phyloP scores from a whole-genome alignment of 1,140 invertebrate species.

The Nylanderia fulva region DNA sequence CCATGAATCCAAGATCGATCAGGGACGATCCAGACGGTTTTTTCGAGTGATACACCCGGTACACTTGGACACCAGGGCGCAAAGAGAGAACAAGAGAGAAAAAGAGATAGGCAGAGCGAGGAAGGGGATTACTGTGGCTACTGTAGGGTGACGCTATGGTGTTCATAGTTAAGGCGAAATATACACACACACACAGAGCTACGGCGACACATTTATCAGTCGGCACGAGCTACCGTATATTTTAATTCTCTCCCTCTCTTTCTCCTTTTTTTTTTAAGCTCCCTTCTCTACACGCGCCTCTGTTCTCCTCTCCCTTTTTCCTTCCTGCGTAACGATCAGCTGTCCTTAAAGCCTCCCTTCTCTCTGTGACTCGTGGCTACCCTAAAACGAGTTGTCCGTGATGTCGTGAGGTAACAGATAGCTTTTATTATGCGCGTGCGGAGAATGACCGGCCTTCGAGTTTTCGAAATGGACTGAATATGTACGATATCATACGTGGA shows the following conservation, averaged over 20 bases:
- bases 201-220: constrained; percentile 77
- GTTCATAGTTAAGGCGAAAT: constrained; percentile 68
- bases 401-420: constrained; percentile 64
- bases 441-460: not conserved
- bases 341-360: constrained; percentile 75
- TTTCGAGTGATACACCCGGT: constrained; percentile 60
- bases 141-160: constrained; percentile 65
- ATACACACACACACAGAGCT: constrained; percentile 60
- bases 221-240: constrained; percentile 80
- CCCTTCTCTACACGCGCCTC: constrained; percentile 24
- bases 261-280: constrained; percentile 42
- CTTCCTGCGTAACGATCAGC: constrained; percentile 77
- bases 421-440: constrained; percentile 55
- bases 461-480: constrained; percentile 27
- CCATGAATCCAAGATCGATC: not conserved
- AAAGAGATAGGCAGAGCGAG: constrained; percentile 49
- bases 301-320: constrained; percentile 8
- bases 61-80: constrained; percentile 14
- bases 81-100: constrained; percentile 58
- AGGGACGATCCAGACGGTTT: not conserved
- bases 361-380: constrained; percentile 46
- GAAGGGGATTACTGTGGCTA: constrained; percentile 64
- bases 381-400: constrained; percentile 58
- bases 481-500: not conserved
- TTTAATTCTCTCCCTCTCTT: constrained; percentile 74